Evolutionary conservation across 2,797 vertebrate genomes (phyloP), one percentile per base, ranked within the genome.

Genomic region (Sebastes itinus): DNA sequence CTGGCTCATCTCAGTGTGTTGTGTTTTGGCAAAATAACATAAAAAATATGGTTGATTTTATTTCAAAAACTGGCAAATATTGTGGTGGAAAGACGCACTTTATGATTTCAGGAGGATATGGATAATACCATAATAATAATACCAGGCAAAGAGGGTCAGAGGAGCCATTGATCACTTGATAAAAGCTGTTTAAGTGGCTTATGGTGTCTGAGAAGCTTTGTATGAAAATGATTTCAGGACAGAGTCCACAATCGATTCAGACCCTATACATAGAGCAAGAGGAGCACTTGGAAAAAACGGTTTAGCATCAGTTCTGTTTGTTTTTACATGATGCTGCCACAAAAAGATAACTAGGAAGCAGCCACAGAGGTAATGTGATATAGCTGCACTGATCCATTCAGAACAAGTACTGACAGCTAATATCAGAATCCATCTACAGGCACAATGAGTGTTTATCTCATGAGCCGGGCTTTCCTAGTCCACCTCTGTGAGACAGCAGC

Each of bases 171-270:
- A 23, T 46, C 6, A 23, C 49, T 56, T 63, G 64, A 82, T 77
- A 65, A 78, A 82, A 74, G 69, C 38, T 75, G 72, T 83, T 87
- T 80, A 85, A 81, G 32, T 55, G 67, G 61, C 74, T 87, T 73
- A 77, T 52, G 61, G 32, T 63, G 67, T 71, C 76, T 83, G 70
- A 78, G 82, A 82, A 49, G 78, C 54, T 87, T 73, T 84, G 62
- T 38, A n/a, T 52, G 20, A 30, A 32, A 58, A 67, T 28, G 52
- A 84, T 72, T 23, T 52, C 5, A 64, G 28, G 71, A 35, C 66
- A 64, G 59, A 27, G n/a, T 27, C n/a, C 30, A 54, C 6, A 42
- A 23, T 16, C 8, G 22, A 46, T 46, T 32, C 25, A 52, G 42
- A 73, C 13, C 7, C 27, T 23, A 60, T 42, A 42, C 13, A 55